Conservation (phyloP, 2,797 vertebrate species). For the Zenarchopterus dispar region DNA sequence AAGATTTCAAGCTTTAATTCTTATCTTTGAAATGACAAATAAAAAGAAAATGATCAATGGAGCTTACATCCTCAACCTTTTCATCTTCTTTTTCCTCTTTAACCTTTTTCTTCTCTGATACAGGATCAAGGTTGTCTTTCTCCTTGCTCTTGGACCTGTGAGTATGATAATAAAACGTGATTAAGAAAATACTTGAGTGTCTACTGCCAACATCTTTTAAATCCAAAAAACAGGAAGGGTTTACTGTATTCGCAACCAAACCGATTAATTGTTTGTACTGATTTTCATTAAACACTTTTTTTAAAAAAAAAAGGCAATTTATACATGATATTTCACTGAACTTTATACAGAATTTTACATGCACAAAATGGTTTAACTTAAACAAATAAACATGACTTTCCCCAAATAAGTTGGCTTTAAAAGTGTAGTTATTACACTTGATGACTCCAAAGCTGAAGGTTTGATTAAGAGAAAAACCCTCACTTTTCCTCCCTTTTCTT, state of each 20-base stretch:
- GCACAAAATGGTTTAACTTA: too few relatives aligned
- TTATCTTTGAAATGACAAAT: neutral
- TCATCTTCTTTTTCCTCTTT: slow-evolving; percentile 98
- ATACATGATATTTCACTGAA: neutral
- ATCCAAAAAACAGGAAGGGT: neutral
- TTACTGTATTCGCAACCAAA: neutral
- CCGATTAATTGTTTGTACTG: neutral
- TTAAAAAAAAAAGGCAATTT: neutral
- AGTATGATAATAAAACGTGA: slow-evolving; percentile 4
- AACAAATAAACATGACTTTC: too few relatives aligned
- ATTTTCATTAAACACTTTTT: neutral
- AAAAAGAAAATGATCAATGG: neutral
- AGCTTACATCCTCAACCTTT: slow-evolving; percentile 91
- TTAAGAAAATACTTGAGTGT: too few relatives aligned
- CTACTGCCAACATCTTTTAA: neutral
- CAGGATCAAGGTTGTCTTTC: slow-evolving; percentile 87
- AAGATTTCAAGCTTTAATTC: neutral
- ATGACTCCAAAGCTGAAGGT: neutral
- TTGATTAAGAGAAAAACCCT: slow-evolving; percentile 2
- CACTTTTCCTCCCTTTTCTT: slow-evolving; percentile 91
- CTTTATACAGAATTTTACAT: too few relatives aligned
- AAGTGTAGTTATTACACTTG: neutral
- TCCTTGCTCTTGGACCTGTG: slow-evolving; percentile 90
- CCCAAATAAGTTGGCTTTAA: neutral
- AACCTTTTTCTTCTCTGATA: slow-evolving; percentile 93